These are phyloP conservation scores for Campoplex nolae DNA, from an alignment of 2,888 invertebrate species.

Conservation along the genomic window DNA sequence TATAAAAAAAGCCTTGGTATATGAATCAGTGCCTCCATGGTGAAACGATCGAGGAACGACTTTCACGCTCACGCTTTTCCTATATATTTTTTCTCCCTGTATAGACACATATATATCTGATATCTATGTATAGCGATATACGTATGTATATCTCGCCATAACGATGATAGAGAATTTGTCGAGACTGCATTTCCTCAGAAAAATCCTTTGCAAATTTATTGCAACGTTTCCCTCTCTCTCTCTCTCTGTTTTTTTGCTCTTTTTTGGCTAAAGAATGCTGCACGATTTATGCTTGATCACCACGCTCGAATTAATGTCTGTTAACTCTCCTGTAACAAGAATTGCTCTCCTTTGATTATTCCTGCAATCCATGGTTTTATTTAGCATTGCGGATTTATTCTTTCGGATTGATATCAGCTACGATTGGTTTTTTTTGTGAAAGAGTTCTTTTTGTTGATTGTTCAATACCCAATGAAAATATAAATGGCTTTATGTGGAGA, in stretches of 20 bases:
- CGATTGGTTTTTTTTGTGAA: not conserved
- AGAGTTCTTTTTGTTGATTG: not conserved
- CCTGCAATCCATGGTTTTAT: not conserved
- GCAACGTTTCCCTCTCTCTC: constrained; percentile 34
- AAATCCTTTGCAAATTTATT: constrained; percentile 69
- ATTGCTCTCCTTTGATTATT: constrained; percentile 36
- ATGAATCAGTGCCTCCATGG: constrained; percentile 66
- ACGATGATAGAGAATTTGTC: constrained; percentile 71
- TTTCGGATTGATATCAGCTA: not conserved
- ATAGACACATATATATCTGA: too few relatives aligned
- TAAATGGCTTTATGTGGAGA: not conserved
- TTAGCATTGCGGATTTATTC: not conserved
- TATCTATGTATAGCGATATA: not conserved
- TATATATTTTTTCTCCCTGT: constrained; percentile 49
- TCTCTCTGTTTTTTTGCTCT: not conserved
- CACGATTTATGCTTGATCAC: constrained; percentile 55
- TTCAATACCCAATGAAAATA: not conserved
- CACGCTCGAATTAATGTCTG: constrained; percentile 50
- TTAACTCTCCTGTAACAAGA: constrained; percentile 26
- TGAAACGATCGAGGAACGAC: constrained; percentile 68
- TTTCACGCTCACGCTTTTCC: constrained; percentile 64
- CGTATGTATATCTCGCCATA: constrained; percentile 58
- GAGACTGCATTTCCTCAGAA: constrained; percentile 69
- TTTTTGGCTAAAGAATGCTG: constrained; percentile 17
- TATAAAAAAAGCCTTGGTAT: constrained; percentile 60